Conservation (phyloP, 2,113 vertebrate genomes). For the Cheilinus undulatus region DNA sequence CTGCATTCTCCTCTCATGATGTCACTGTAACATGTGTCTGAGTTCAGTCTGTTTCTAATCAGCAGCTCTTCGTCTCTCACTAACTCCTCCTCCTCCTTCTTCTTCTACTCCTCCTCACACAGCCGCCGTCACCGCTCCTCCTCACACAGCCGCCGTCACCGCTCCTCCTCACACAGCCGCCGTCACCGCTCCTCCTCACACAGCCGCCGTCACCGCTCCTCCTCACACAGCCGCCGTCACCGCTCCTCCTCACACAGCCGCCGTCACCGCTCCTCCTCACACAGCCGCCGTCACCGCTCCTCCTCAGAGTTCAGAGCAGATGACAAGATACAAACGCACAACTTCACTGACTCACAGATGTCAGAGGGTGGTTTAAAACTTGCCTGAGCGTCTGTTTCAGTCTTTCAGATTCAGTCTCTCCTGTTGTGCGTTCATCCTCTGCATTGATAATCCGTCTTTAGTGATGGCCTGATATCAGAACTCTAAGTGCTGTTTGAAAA, state of each 20-base stretch:
- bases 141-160: conserved; percentile 7
- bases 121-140: conserved; percentile 48
- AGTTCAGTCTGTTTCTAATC: conserved; percentile 85
- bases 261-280: conserved; percentile 39
- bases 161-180: too few species aligned
- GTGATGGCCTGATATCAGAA: too few species aligned
- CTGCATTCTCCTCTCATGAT: conserved; percentile 82
- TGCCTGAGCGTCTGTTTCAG: too few species aligned
- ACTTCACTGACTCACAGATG: conserved; percentile 8
- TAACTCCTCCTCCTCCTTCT: conserved; percentile 59
- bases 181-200: conserved; percentile 54
- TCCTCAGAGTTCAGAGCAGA: conserved; percentile 26
- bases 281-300: too few species aligned
- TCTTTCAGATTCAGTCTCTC: too few species aligned
- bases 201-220: conserved; percentile 46
- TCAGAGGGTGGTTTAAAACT: too few species aligned
- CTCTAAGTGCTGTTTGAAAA: too few species aligned
- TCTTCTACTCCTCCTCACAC: conserved; percentile 58
- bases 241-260: conserved; percentile 55
- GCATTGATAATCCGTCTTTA: too few species aligned
- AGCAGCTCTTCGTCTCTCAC: conserved; percentile 72
- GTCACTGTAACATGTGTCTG: conserved; percentile 79
- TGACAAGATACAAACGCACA: conserved; percentile 13
- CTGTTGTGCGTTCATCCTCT: too few species aligned
- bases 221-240: conserved; percentile 21